Base-by-base conservation (phyloP, 2,113 vertebrate genomes). In the Camarhynchus parvulus region DNA sequence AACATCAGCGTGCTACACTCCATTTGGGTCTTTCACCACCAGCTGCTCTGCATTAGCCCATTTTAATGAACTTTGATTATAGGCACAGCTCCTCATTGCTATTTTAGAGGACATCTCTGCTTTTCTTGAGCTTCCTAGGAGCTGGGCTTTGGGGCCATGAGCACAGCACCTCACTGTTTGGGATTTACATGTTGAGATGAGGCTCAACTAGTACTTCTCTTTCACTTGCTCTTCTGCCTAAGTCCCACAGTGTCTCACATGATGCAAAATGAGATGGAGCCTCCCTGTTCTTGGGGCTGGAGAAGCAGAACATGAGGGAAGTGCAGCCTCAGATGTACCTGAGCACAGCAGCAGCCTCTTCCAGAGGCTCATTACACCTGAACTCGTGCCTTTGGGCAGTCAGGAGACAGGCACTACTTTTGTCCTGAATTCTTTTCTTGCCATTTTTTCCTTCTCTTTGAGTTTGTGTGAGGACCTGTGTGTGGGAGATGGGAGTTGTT, bases 271-370 rank as follows among this genome's bases (percentile, higher is more conserved):
- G 25, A 81, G 72, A 39, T 10, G 41, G 52, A 22, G 5, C 7
- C 15, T 41, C 0, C 0, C 35, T 59, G 42, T 19, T 58, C 37
- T 64, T 22, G n/a, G 55, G 41, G 7, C 12, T 47, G 63, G 59
- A 74, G 50, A 49, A 90, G 75, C 17, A 50, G 52, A 24, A 42
- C 11, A 2, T 1, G 30, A 66, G 46, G 19, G 49, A 67, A 33
- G 25, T 79, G 47, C 67, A 69, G 37, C 14, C 28, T 87, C 53
- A 44, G 62, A 28, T 2, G 1, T 1, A 9, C 19, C 42, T 1
- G 6, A 53, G 69, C 35, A 52, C 17, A 84, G 56, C 42, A 84
- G 35, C 27, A 59, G 12, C 74, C 39, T 81, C 49, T 83, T 33
- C 61, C 9, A 59, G 23, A 75, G 59, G 15, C 7, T 52, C 2